Evolutionary conservation across 2,888 invertebrate species (phyloP).

Genomic region (Erebia epiphron): DNA sequence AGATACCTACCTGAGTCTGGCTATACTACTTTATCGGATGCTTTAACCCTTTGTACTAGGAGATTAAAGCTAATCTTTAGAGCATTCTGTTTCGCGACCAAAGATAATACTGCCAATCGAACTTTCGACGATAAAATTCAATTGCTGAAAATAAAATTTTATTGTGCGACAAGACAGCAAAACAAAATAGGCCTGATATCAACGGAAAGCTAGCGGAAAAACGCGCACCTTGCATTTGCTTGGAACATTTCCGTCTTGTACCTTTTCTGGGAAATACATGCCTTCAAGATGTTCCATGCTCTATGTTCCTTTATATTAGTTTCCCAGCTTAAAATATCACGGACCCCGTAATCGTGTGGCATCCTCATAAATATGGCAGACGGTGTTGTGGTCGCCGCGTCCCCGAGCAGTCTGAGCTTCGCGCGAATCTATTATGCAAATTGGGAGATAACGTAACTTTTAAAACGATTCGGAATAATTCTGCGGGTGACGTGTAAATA

Average conservation of each 20-base stretch:
- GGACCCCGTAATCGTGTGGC: neutral
- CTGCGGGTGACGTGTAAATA: constrained; percentile 40
- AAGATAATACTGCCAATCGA: constrained; percentile 16
- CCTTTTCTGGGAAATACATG: too few species aligned
- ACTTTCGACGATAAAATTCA: constrained; percentile 26
- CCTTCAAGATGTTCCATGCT: too few species aligned
- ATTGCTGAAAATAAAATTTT: constrained; percentile 33
- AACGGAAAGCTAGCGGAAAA: constrained; percentile 11
- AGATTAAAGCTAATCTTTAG: neutral
- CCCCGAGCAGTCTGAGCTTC: constrained; percentile 69
- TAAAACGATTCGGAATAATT: constrained; percentile 63
- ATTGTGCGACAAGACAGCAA: constrained; percentile 30
- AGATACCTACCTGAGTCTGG: too few species aligned
- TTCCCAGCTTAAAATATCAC: constrained; percentile 2
- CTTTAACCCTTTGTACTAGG: neutral
- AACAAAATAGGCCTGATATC: constrained; percentile 40
- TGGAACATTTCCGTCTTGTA: too few species aligned
- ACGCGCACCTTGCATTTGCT: too few species aligned
- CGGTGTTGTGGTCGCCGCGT: constrained; percentile 45
- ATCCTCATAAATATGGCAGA: constrained; percentile 43
- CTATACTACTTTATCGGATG: too few species aligned
- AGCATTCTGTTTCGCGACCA: constrained; percentile 12
- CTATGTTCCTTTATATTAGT: neutral
- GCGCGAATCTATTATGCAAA: constrained; percentile 70
- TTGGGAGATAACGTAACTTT: constrained; percentile 70